Percentiles rank a stretch among this genome's conserved stretches.
Conservation (phyloP, 2,797 vertebrate species). For the Danionella dracula region DNA sequence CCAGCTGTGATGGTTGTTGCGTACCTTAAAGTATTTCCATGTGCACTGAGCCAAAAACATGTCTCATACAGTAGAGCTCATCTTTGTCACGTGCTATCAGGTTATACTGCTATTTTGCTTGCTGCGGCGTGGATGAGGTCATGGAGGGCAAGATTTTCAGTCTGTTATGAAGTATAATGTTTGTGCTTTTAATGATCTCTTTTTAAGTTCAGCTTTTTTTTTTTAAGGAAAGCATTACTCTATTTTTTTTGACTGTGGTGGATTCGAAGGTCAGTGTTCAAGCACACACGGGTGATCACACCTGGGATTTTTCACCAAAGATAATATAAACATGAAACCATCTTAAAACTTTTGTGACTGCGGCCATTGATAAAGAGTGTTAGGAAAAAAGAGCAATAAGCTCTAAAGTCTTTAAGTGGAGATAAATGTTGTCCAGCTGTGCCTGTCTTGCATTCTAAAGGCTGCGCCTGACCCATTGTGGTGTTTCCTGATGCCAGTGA, state of each 20-base stretch:
- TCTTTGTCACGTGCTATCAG: conserved; percentile 19
- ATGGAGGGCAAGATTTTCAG: not conserved
- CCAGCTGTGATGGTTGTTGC: conserved; percentile 24
- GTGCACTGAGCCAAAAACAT: not conserved
- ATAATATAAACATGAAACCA: too few species aligned
- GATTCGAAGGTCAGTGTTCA: conserved; percentile 24
- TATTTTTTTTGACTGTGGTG: conserved; percentile 29
- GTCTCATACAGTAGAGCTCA: not conserved
- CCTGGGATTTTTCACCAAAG: too few species aligned
- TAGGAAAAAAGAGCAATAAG: not conserved
- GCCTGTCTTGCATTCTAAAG: conserved; percentile 4
- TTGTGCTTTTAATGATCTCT: too few species aligned
- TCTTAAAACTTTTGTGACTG: not conserved
- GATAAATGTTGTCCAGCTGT: conserved; percentile 21
- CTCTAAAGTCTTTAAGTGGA: not conserved
- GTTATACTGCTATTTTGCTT: conserved; percentile 10
- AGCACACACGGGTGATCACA: too few species aligned
- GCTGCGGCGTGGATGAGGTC: not conserved
- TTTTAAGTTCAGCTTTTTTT: too few species aligned
- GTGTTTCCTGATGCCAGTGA: conserved; percentile 24
- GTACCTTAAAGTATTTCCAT: conserved; percentile 20
- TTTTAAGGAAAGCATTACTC: conserved; percentile 8
- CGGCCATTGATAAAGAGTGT: not conserved
- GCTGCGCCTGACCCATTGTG: conserved; percentile 2
- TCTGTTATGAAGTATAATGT: too few species aligned